Conservation (phyloP, 2,113 vertebrate species). For the Nematolebias whitei region DNA sequence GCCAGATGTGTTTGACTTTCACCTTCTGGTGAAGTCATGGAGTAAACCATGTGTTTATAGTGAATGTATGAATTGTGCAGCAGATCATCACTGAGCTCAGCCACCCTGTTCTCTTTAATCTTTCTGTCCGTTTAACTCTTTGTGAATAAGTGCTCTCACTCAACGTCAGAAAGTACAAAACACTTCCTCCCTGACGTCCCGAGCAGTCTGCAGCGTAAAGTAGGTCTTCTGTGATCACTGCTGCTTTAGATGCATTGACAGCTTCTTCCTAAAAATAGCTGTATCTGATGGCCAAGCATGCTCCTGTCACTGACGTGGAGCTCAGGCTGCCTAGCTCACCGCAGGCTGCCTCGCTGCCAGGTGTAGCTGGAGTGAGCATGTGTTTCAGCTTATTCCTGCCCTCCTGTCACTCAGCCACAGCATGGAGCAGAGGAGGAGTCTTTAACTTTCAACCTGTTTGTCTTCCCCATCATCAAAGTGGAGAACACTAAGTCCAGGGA, state of each 20-base stretch:
- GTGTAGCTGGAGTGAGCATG: conserved; percentile 48
- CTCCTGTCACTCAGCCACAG: conserved; percentile 59
- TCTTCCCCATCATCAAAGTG: neutral
- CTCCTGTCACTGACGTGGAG: conserved; percentile 59
- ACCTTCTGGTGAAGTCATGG: neutral
- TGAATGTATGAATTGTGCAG: neutral
- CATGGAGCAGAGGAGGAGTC: conserved; percentile 25
- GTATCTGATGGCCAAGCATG: conserved; percentile 64
- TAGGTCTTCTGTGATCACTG: conserved; percentile 64
- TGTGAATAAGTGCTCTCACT: conserved; percentile 23
- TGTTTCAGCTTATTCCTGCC: conserved; percentile 53
- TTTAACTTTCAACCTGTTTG: conserved; percentile 33
- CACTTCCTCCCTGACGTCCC: conserved; percentile 28
- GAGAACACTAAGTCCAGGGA: conserved; percentile 4
- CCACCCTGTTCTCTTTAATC: neutral
- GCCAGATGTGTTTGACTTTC: too few relatives aligned
- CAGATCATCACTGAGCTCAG: neutral
- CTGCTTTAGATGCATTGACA: conserved; percentile 69
- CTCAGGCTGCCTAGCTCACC: conserved; percentile 43
- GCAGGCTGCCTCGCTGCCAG: conserved; percentile 19
- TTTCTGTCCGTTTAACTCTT: conserved; percentile 1
- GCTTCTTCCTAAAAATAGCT: conserved; percentile 70
- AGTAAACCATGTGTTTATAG: neutral
- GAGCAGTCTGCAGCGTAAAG: conserved; percentile 31
- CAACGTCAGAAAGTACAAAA: conserved; percentile 34